Percentiles rank a stretch among this genome's conserved stretches.
Conservation (phyloP, 2,113 vertebrate species). For the Pica pica region DNA sequence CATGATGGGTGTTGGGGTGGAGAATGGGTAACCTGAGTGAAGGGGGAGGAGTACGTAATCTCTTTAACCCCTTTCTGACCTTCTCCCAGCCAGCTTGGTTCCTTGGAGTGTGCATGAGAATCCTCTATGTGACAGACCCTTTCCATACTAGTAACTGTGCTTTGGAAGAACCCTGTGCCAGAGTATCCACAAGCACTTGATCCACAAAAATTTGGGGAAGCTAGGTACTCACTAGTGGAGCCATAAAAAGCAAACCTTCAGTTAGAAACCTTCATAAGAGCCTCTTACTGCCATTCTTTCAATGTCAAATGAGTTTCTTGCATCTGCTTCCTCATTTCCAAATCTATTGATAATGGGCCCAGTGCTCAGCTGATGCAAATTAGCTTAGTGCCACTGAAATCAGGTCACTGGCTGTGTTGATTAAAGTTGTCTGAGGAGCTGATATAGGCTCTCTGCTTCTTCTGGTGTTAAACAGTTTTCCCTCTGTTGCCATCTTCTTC, state of each 20-base stretch:
- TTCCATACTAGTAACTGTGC: background rate
- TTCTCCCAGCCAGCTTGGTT: background rate
- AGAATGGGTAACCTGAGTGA: background rate
- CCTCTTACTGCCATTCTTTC: background rate
- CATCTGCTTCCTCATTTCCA: background rate
- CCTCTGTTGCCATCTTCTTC: background rate
- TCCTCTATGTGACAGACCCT: background rate
- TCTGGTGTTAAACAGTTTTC: background rate
- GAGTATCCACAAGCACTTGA: background rate
- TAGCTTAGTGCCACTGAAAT: background rate
- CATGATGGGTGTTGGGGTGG: background rate
- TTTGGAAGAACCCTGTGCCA: background rate
- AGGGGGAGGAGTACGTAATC: background rate
- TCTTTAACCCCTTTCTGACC: background rate
- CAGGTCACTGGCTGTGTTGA: background rate
- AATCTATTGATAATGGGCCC: background rate
- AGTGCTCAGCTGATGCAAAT: background rate
- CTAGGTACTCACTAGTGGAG: background rate
- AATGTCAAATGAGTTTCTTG: background rate
- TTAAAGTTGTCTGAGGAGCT: background rate
- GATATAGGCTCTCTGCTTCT: background rate
- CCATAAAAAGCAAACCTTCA: background rate
- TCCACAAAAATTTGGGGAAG: background rate
- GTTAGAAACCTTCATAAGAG: background rate
- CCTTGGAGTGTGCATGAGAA: background rate